Conservation (phyloP, 2,797 vertebrate genomes). For the Pelodytes ibericus region DNA sequence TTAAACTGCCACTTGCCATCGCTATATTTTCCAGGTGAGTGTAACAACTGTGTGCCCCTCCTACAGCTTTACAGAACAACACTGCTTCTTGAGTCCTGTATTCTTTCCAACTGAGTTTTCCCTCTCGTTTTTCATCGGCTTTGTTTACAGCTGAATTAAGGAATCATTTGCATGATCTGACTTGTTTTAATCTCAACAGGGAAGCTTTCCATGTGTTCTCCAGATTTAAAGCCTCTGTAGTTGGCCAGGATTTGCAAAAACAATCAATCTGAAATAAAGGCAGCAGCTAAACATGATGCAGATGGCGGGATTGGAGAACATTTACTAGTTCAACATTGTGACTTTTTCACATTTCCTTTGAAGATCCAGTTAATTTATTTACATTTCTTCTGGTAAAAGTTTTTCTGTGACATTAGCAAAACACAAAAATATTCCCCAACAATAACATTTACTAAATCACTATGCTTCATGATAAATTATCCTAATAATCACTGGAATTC, state of each 20-base stretch:
- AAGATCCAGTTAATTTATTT: no score
- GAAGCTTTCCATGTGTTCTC: neutral
- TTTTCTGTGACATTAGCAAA: no score
- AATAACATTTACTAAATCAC: no score
- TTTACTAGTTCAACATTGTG: neutral
- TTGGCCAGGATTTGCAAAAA: neutral
- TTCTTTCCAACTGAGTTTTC: slow-evolving; percentile 3
- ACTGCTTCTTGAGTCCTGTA: neutral
- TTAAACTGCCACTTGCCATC: slow-evolving; percentile 2
- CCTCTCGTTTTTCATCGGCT: neutral
- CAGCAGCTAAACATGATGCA: neutral
- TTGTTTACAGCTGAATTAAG: slow-evolving; percentile 1
- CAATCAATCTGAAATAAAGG: neutral
- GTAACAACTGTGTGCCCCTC: neutral
- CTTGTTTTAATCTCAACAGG: neutral
- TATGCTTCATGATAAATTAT: no score
- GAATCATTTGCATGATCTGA: neutral
- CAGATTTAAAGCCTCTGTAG: neutral
- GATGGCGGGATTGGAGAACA: neutral
- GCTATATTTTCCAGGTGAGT: slow-evolving; percentile 11
- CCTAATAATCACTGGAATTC: no score
- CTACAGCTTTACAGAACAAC: slow-evolving; percentile 15
- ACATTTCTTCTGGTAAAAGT: no score
- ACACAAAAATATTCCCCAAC: no score
- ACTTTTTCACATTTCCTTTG: no score